Evolutionary conservation across 2,888 invertebrate species (phyloP).

Genomic region (Hyppa rectilinea): DNA sequence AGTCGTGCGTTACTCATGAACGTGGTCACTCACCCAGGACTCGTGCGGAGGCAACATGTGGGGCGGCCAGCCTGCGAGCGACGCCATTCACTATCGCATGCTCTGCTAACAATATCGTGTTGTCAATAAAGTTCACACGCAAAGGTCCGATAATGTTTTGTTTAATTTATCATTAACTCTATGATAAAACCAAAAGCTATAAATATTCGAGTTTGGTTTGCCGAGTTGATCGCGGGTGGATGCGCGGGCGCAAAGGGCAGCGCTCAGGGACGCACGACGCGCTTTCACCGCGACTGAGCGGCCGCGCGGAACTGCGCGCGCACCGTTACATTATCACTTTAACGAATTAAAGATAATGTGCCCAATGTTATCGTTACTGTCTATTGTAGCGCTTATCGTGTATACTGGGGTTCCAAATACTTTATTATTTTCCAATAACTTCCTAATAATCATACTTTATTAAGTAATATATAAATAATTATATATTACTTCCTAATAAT

Average conservation of each 20-base stretch:
- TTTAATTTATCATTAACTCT: not conserved
- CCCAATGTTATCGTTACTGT: conserved; percentile 38
- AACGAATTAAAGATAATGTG: conserved; percentile 42
- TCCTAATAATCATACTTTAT: not conserved
- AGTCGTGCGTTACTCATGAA: not conserved
- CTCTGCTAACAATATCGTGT: not conserved
- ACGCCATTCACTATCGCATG: not conserved
- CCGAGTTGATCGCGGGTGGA: not conserved
- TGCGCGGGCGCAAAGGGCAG: conserved; percentile 32
- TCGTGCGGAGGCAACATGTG: conserved; percentile 12
- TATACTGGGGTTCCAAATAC: not conserved
- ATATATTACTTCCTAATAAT: no score
- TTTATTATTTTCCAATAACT: not conserved
- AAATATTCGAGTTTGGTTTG: not conserved
- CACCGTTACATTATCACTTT: conserved; percentile 42
- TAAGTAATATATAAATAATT: no score
- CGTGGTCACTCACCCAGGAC: conserved; percentile 24
- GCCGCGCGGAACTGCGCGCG: conserved; percentile 28
- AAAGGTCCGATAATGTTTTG: not conserved
- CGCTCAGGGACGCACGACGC: conserved; percentile 24
- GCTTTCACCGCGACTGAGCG: conserved; percentile 34
- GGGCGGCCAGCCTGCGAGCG: not conserved
- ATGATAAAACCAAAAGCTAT: not conserved
- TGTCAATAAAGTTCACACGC: not conserved
- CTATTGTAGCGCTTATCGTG: conserved; percentile 21